Base-by-base conservation (phyloP, 2,797 vertebrate genomes). In the Petrocephalus schoutedeni region DNA sequence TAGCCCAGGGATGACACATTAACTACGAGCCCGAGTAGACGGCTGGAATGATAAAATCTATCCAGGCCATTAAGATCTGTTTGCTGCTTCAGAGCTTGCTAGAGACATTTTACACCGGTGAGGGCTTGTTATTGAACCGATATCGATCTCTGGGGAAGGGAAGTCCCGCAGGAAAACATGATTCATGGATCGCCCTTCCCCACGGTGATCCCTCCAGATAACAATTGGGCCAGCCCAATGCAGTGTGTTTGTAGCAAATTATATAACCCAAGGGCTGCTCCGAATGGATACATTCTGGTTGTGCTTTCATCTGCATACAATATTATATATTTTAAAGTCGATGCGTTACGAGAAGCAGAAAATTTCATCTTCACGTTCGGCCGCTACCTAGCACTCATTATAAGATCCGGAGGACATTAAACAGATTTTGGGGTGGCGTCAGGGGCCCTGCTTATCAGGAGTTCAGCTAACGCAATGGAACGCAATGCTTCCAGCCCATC, bases 121-220 rank as follows among this genome's bases (percentile, higher is more conserved):
- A 91, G 92, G 91, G 91, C 21, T 90, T 91, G 59, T 54, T 94
- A 95, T 95, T 91, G 93, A 94, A 88, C 94, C 90, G 77, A 87
- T 93, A 94, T 94, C 90, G 93, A 95, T 91, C 91, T 87, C 64
- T 89, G 89, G 89, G 85, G 90, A 86, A 82, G 91, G 89, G 92
- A 93, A 92, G 89, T 91, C 92, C 71, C 67, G 77, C 67, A 80
- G 71, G 71, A 87, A 87, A 36, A 41, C 71, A 57, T 93, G 92
- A 94, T 94, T 94, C 92, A 94, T 94, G 92, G 89, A 92, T 90
- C 89, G 90, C 91, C 90, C 84, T 90, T 92, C 91, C 90, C 89
- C 89, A 92, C 93, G 91, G 92, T 90, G 94, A 93, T 84, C 58
- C 61, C 74, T 84, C 41, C 19, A 1, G 87, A 54, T 71, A 56